These are phyloP conservation scores for Sarcophaga rosellei DNA, from an alignment of 2,888 invertebrate genomes.

Conservation along the genomic window DNA sequence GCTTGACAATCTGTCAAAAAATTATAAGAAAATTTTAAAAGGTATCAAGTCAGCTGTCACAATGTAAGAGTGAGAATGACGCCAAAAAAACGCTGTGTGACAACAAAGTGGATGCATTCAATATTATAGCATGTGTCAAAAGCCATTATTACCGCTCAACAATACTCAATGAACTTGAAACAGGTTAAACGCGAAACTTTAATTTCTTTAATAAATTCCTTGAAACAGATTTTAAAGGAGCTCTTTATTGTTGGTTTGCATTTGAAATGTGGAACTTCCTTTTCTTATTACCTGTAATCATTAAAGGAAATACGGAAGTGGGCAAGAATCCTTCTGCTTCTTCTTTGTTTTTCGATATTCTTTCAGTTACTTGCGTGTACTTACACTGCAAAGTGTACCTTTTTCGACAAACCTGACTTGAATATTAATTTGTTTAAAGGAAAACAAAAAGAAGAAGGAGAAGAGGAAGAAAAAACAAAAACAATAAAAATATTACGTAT, in stretches of 20 bases:
- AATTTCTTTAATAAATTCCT: not conserved
- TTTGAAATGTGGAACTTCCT: conserved; percentile 26
- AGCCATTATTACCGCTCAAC: conserved; percentile 30
- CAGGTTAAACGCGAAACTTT: not conserved
- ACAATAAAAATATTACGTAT: not conserved
- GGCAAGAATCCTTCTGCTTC: not conserved
- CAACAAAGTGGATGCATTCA: conserved; percentile 53
- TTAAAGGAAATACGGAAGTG: conserved; percentile 49
- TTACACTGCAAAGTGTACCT: not conserved
- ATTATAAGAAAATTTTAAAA: conserved; percentile 60
- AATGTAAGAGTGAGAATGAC: conserved; percentile 43
- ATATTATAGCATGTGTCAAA: conserved; percentile 57
- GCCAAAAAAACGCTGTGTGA: conserved; percentile 43
- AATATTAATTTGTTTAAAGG: conserved; percentile 49
- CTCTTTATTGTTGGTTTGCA: not conserved
- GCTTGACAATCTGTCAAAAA: conserved; percentile 68
- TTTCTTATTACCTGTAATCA: conserved; percentile 47
- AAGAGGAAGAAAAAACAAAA: too few relatives aligned
- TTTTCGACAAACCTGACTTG: conserved; percentile 22
- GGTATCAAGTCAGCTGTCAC: conserved; percentile 46
- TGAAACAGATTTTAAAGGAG: not conserved
- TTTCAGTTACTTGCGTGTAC: not conserved
- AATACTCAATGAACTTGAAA: conserved; percentile 28
- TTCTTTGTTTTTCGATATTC: conserved; percentile 21
- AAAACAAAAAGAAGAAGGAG: not conserved